Evolutionary conservation across 2,113 vertebrate species (phyloP).

Genomic region (Cephalopterus ornatus): DNA sequence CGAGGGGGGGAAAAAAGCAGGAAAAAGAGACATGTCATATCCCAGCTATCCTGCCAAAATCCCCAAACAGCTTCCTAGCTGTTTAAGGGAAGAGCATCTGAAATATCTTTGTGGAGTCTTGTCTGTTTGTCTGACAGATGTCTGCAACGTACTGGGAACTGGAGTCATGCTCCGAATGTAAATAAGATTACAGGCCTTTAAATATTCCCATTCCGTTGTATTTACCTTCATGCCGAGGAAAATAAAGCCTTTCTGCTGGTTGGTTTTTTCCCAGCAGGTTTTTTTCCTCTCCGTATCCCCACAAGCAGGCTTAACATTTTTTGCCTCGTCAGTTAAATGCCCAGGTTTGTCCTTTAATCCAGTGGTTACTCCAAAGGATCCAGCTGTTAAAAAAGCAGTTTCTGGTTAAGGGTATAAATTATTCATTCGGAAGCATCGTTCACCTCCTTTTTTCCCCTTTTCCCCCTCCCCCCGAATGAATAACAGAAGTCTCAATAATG

Average conservation of each 20-base stretch:
- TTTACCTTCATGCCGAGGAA: slow-evolving; percentile 35
- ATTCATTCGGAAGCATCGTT: background rate
- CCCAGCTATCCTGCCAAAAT: slow-evolving; percentile 30
- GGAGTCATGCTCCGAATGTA: slow-evolving; percentile 47
- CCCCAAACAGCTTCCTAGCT: slow-evolving; percentile 16
- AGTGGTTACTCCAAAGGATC: background rate
- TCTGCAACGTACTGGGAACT: slow-evolving; percentile 15
- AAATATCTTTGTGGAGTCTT: slow-evolving; percentile 26
- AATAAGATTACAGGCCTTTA: slow-evolving; percentile 37
- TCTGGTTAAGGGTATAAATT: background rate
- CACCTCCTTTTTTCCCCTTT: rapidly evolving
- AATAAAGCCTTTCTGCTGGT: background rate
- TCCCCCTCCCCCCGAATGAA: rapidly evolving
- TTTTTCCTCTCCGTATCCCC: background rate
- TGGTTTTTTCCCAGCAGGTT: background rate
- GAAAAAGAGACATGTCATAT: slow-evolving; percentile 4
- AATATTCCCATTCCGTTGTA: slow-evolving; percentile 21
- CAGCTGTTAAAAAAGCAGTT: background rate
- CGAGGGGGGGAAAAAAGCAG: background rate
- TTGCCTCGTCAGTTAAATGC: background rate
- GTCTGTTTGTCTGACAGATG: slow-evolving; percentile 63
- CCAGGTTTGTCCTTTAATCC: background rate
- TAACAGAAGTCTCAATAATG: rapidly evolving
- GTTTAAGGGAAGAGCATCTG: slow-evolving; percentile 6
- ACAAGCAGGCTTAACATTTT: background rate